Conservation (phyloP, 2,797 vertebrate genomes). For the Eremophila alpestris region DNA sequence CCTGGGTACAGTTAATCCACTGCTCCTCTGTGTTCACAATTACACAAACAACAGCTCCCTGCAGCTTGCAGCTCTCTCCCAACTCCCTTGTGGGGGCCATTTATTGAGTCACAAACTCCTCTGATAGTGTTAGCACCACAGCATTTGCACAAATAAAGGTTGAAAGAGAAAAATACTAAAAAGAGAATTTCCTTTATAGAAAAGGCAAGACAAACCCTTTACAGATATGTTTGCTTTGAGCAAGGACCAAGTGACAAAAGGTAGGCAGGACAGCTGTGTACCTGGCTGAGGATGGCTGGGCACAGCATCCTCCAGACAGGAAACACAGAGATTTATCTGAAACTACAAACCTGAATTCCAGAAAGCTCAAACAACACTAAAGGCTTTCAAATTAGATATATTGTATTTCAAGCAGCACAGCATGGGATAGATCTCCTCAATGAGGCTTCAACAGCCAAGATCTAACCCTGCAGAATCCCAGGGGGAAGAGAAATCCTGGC, state of each 20-base stretch:
- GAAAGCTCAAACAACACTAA: neutral
- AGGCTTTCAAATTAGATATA: neutral
- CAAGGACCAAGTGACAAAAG: accelerated
- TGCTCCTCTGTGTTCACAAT: conserved; percentile 38
- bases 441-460: neutral
- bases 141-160: conserved; percentile 44
- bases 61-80: conserved; percentile 41
- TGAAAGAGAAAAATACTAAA: neutral
- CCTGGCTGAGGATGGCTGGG: neutral
- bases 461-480: neutral
- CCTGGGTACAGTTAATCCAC: conserved; percentile 48
- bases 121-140: conserved; percentile 26
- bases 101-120: conserved; percentile 69
- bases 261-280: neutral
- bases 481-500: neutral
- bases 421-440: neutral
- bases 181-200: neutral
- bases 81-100: conserved; percentile 38
- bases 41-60: conserved; percentile 68
- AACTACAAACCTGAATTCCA: conserved; percentile 3
- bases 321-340: neutral
- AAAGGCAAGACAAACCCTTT: neutral
- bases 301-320: neutral
- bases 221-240: neutral
- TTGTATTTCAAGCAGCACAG: neutral